Evolutionary conservation across 2,113 vertebrate genomes (phyloP), one percentile per base, ranked within the genome.

Genomic region (Aegithalos caudatus): DNA sequence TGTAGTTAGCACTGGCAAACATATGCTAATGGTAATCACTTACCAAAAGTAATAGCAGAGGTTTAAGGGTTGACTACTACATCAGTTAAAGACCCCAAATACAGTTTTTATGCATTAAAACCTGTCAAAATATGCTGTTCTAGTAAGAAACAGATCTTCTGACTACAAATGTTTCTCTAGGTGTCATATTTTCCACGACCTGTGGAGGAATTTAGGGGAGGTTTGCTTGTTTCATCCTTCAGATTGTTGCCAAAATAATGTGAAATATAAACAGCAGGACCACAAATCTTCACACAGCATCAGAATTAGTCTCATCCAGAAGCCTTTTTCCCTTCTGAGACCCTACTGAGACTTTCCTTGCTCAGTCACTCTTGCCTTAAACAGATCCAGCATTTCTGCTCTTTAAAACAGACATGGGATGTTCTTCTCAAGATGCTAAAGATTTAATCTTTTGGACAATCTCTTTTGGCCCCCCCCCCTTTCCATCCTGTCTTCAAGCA

Each of bases 351-450:
- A 22, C 6, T 81, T 72, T 72, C 11, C 81, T 76, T 80, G 28
- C 37, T 91, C 47, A 23, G 44, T 60, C 53, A 40, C 62, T 62
- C 33, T 35, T 64, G 66, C 6, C 21, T 47, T 40, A 38, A 73
- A 14, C n/a, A 76, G 58, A 82, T 33, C 23, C 48, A 90, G 21
- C 6, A 27, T 14, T 80, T 86, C 62, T 70, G 37, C 4, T 51
- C 58, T 54, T 88, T 8, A 54, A 81, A 91, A 37, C 14, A 51
- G 33, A 51, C 9, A 31, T 0, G 2, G 14, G 7, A 48, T 64
- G 12, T 29, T 73, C 23, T 84, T 44, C 15, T 53, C 0, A 1
- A 0, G 8, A 40, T 54, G 35, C 2, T 35, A 25, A 84, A 35
- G 16, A 48, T 40, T 81, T 65, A 0, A 0, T 54, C 5, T 44